These are phyloP conservation scores for Tineola bisselliella DNA, from an alignment of 2,888 invertebrate genomes.

Conservation along the genomic window DNA sequence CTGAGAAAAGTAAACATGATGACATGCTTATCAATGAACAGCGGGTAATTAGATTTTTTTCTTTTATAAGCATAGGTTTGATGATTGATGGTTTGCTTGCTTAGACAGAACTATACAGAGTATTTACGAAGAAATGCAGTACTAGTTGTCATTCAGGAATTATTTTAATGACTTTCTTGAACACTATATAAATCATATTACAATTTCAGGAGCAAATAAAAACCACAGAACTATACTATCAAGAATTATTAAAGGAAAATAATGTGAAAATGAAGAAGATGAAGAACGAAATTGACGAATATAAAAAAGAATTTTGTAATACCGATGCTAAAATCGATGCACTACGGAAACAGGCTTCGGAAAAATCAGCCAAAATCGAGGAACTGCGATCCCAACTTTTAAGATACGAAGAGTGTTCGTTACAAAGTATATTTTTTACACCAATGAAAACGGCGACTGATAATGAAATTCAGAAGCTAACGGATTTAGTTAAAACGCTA, in stretches of 20 bases:
- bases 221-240: constrained; percentile 48
- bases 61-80: no score
- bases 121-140: no score
- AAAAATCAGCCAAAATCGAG: constrained; percentile 56
- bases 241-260: constrained; percentile 59
- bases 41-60: constrained; percentile 40
- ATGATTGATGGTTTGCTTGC: no score
- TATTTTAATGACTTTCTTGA: no score
- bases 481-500: constrained; percentile 66
- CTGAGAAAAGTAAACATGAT: constrained; percentile 72
- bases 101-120: no score
- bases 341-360: constrained; percentile 48
- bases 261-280: constrained; percentile 57
- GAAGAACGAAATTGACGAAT: constrained; percentile 46
- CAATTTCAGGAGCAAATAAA: constrained; percentile 56
- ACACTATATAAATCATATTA: neutral
- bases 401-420: constrained; percentile 54
- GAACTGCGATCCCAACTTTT: constrained; percentile 51
- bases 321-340: constrained; percentile 63
- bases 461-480: constrained; percentile 68
- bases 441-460: constrained; percentile 69
- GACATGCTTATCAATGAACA: constrained; percentile 71
- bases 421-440: constrained; percentile 58
- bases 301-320: constrained; percentile 49
- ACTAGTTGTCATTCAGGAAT: no score